Evolutionary conservation across 2,113 vertebrate species (phyloP), one percentile per base, ranked within the genome.

Genomic region (Chaetodon auriga): DNA sequence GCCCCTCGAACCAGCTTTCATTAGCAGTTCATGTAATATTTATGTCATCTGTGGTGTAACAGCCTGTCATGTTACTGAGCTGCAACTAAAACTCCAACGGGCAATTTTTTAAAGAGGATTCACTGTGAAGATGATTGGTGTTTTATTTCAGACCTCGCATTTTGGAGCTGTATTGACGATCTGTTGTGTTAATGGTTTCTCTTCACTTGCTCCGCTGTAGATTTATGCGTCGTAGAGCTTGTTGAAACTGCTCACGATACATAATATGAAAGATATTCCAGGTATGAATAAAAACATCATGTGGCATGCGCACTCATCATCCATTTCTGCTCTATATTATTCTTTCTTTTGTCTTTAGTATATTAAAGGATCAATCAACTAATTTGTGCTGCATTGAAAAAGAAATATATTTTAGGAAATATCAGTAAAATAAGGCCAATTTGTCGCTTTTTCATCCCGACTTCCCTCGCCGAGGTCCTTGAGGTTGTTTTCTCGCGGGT

Each of bases 261-360:
- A 60, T 4, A 36, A 23, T 9, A 69, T 46, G 68, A 38, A 19
- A 79, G 48, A 55, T 45, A 86, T 87, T 70, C 63, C 21, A 81
- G 88, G 81, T 71, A 81, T 86, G 75, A 78, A 63, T 35, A 36
- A 83, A 64, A 64, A 61, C 23, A 4, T 23, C 7, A 48, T 30
- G 53, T 15, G 12, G 4, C 68, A 58, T 5, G 6, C 36, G 8
- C 41, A 2, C 2, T 19, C 12, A 14, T 45, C 1, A 5, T 62
- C 11, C 9, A n/a, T 63, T 25, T 45, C 62, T 45, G 13, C 19
- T 60, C 35, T 30, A 7, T 15, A 18, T 53, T 6, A 19, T 11
- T 19, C 11, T 25, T 5, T 41, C 0, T 19, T 48, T 65, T 49
- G 2, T 25, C 53, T 55, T 63, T 5, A 66, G 21, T 38, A 36